Base-by-base conservation (phyloP, 1,140 invertebrate genomes). In the Bicyclus anynana region DNA sequence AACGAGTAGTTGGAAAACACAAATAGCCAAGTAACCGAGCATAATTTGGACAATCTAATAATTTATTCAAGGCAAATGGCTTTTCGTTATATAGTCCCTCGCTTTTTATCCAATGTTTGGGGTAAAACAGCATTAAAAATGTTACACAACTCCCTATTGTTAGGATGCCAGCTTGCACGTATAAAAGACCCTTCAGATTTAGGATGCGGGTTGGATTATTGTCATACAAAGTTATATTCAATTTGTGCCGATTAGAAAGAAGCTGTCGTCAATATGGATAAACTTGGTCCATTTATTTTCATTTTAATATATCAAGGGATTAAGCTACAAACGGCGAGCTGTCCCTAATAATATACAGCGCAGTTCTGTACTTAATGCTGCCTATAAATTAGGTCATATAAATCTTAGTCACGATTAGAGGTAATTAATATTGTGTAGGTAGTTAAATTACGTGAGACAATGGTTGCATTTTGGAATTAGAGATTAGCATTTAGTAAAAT, bases 131-230 rank as follows among this genome's bases (percentile, higher is more conserved):
- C 56, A 77, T 77, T 67, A 76, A 68, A 70, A 65, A 59, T 83
- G 76, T 82, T 83, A 66, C 67, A 58, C 69, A 82, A 82, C 75
- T 72, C 53, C 37, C 53, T 50, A 76, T 84, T 84, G 75, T 86
- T 20, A 58, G 49, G 62, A 60, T 59, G 67, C 46, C 61, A 74
- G 63, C 67, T 71, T 65, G 69, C 63, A 66, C 53, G n/a, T n/a
- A 82, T 74, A 77, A 83, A 75, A 55, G 55, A 68, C 53, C 47
- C 55, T 60, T 64, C 61, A 72, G 73, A 73, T 78, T 62, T 69
- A 77, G 74, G 67, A 83, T 79, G 78, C 73, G 80, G 80, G 72
- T 54, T 67, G 70, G 71, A 75, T 80, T 72, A 67, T 72, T 76
- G 69, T 72, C 74, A 46, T 64, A 63, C 54, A 62, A 65, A 68